phyloP scores from a whole-genome alignment of 2,113 vertebrate species.

The Colossoma macropomum region DNA sequence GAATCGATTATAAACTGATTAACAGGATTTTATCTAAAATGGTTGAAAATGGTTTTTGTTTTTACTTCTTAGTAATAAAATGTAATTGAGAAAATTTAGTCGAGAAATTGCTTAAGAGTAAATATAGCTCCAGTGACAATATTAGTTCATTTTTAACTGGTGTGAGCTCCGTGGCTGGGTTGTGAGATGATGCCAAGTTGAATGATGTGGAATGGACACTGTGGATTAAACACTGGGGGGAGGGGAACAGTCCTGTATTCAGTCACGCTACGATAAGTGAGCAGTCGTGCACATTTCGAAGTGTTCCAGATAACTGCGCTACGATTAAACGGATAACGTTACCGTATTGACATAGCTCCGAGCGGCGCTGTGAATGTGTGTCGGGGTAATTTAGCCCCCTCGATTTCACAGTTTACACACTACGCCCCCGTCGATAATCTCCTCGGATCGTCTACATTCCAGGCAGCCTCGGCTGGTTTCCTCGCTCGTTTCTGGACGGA shows the following conservation, averaged over 20 bases:
- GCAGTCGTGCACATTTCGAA: slow-evolving; percentile 22
- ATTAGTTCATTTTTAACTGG: neutral
- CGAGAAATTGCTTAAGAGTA: neutral
- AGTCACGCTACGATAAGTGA: neutral
- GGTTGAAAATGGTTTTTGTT: too few species aligned
- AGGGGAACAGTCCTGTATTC: neutral
- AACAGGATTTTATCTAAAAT: too few species aligned
- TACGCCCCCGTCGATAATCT: neutral
- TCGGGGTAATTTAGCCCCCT: neutral
- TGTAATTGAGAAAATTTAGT: too few species aligned
- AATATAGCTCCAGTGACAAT: neutral
- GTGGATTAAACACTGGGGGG: neutral
- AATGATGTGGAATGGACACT: slow-evolving; percentile 24
- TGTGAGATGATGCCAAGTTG: neutral
- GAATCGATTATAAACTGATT: too few species aligned
- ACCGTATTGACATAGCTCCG: neutral
- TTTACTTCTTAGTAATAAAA: too few species aligned
- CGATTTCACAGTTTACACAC: neutral
- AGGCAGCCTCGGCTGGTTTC: neutral
- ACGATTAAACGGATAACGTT: neutral
- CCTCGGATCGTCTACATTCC: neutral
- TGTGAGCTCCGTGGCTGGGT: neutral
- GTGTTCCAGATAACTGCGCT: neutral
- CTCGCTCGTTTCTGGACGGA: slow-evolving; percentile 75
- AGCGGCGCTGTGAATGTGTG: neutral